These are phyloP conservation scores for Notolabrus celidotus DNA, from an alignment of 2,797 vertebrate species.

Conservation along the genomic window DNA sequence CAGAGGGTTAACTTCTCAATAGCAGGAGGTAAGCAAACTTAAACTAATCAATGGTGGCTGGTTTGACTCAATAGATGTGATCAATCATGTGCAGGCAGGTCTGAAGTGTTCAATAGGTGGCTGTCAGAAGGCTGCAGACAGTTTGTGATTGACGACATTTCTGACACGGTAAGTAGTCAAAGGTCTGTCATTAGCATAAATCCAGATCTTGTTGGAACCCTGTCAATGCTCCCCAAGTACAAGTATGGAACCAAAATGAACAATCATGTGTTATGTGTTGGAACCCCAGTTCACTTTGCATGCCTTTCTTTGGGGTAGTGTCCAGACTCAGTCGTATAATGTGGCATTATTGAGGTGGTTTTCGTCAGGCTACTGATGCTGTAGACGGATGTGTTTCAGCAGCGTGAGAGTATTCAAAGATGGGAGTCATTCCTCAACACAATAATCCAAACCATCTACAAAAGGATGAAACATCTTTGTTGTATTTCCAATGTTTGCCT, in stretches of 20 bases:
- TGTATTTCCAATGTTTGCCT: slow-evolving; percentile 30
- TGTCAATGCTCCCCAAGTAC: slow-evolving; percentile 6
- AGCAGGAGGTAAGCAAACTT: slow-evolving; percentile 79
- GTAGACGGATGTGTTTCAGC: not conserved
- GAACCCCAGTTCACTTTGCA: not conserved
- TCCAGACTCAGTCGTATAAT: not conserved
- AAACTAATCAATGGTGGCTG: slow-evolving; percentile 60
- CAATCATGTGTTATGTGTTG: not conserved
- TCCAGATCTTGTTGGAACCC: slow-evolving; percentile 29
- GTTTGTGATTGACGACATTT: slow-evolving; percentile 50
- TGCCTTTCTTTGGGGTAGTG: no score
- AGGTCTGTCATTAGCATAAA: slow-evolving; percentile 49
- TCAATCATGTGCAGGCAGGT: slow-evolving; percentile 67
- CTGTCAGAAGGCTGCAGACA: slow-evolving; percentile 54
- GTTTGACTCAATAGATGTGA: slow-evolving; percentile 62
- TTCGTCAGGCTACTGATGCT: not conserved
- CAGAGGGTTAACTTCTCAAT: slow-evolving; percentile 60
- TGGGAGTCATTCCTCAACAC: not conserved
- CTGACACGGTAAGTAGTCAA: slow-evolving; percentile 42
- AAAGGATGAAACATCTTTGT: slow-evolving; percentile 22
- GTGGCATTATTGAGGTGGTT: slow-evolving; percentile 7
- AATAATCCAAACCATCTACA: slow-evolving; percentile 2
- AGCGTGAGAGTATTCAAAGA: slow-evolving; percentile 7
- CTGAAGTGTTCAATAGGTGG: slow-evolving; percentile 51
- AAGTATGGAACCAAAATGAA: slow-evolving; percentile 8